A percentile compares a stretch with the other conserved stretches of the same genome.
Evolutionary conservation across 2,888 invertebrate species (phyloP).

Genomic region (Villa cingulata): DNA sequence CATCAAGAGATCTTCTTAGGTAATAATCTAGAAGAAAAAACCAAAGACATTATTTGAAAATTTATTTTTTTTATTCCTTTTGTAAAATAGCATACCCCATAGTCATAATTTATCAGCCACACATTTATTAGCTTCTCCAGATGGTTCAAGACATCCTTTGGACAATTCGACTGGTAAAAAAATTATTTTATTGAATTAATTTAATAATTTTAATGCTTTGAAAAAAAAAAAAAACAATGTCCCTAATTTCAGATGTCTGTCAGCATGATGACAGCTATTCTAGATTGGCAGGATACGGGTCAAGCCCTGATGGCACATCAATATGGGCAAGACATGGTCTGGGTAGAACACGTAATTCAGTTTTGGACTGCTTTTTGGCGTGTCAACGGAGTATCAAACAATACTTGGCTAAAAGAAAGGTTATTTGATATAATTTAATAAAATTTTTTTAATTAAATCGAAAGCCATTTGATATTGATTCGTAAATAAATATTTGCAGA

Average conservation of each 20-base stretch:
- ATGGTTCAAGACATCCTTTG: constrained; percentile 62
- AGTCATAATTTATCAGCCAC: constrained; percentile 75
- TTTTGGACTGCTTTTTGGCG: constrained; percentile 64
- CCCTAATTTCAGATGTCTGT: constrained; percentile 27
- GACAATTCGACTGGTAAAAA: constrained; percentile 49
- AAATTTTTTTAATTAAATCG: not conserved
- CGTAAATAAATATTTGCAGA: constrained; percentile 35
- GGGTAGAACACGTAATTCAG: constrained; percentile 25
- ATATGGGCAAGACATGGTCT: constrained; percentile 28
- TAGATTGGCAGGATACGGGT: constrained; percentile 30
- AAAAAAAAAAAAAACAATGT: too few relatives aligned
- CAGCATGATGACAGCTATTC: constrained; percentile 33
- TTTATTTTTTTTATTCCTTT: not conserved
- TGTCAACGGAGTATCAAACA: constrained; percentile 63
- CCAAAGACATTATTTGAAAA: too few relatives aligned
- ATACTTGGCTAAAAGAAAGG: constrained; percentile 68
- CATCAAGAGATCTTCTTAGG: constrained; percentile 71
- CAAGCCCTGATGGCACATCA: constrained; percentile 27
- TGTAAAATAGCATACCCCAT: constrained; percentile 49
- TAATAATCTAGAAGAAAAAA: constrained; percentile 22
- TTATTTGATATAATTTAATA: constrained; percentile 22
- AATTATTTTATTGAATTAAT: not conserved
- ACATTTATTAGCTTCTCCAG: constrained; percentile 66
- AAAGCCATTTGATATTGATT: not conserved
- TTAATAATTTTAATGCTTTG: too few relatives aligned